These are phyloP conservation scores for Euwallacea similis DNA, from an alignment of 1,140 invertebrate genomes.

Conservation along the genomic window DNA sequence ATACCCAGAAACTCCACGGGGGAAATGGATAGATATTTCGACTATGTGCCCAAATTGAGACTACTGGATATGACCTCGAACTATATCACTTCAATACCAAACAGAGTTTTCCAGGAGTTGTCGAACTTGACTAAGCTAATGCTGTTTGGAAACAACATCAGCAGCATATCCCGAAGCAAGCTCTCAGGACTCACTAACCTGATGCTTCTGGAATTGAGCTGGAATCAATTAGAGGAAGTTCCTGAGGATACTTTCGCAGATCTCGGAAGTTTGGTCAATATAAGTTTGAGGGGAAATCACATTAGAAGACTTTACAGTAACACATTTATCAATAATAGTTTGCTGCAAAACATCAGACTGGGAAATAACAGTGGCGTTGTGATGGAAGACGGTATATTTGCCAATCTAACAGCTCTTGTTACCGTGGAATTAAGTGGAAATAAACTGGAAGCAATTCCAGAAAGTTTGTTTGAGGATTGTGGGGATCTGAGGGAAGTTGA, in stretches of 20 bases:
- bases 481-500: constrained; percentile 8
- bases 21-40: constrained; percentile 15
- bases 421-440: constrained; percentile 15
- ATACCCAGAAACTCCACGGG: constrained; percentile 10
- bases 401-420: constrained; percentile 9
- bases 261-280: background rate
- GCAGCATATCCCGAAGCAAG: constrained; percentile 17
- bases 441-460: constrained; percentile 2
- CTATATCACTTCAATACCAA: constrained; percentile 5
- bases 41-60: constrained; percentile 22
- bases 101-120: constrained; percentile 29
- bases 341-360: constrained; percentile 23
- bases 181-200: constrained; percentile 33
- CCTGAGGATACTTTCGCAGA: constrained; percentile 21
- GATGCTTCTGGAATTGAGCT: constrained; percentile 31
- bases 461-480: constrained; percentile 17
- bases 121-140: constrained; percentile 23
- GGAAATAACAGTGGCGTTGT: constrained; percentile 13
- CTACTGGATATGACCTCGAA: constrained; percentile 14
- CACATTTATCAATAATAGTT: constrained; percentile 16
- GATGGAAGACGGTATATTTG: constrained; percentile 19
- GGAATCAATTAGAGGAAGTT: constrained; percentile 21
- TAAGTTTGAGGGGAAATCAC: constrained; percentile 17
- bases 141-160: constrained; percentile 36
- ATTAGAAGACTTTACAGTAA: constrained; percentile 4